phyloP scores from a whole-genome alignment of 92 coral and sea anemone species.

The Epizoanthus illoricatus region DNA sequence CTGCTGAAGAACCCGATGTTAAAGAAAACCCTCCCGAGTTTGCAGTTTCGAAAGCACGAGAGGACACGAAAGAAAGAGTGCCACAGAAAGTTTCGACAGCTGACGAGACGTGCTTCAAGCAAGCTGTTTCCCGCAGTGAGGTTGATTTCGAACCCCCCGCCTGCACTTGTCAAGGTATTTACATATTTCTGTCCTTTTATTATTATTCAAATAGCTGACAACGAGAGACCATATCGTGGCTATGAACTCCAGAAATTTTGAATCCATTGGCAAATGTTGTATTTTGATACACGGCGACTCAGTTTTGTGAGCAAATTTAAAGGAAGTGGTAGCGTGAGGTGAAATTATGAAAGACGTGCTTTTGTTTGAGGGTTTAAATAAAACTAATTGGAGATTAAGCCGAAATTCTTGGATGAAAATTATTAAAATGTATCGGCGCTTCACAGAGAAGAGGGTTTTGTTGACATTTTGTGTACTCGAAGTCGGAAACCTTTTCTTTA shows the following conservation, averaged over 20 bases:
- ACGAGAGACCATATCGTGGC: slow-evolving; percentile 23
- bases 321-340: slow-evolving; percentile 78
- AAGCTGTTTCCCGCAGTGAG: slow-evolving; percentile 70
- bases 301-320: slow-evolving; percentile 41
- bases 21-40: slow-evolving; percentile 9
- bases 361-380: slow-evolving; percentile 88
- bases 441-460: slow-evolving; percentile 16
- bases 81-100: slow-evolving; percentile 14
- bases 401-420: slow-evolving; percentile 69
- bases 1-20: background rate
- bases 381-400: slow-evolving; percentile 92
- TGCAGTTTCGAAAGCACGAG: slow-evolving; percentile 7
- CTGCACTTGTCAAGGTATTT: slow-evolving; percentile 90
- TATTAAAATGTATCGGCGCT: slow-evolving; percentile 65
- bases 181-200: slow-evolving; percentile 60
- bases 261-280: background rate
- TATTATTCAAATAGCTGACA: slow-evolving; percentile 59
- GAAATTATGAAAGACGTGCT: slow-evolving; percentile 50
- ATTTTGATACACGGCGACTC: background rate
- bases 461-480: slow-evolving; percentile 40
- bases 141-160: slow-evolving; percentile 73
- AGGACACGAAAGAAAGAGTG: slow-evolving; percentile 27
- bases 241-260: slow-evolving; percentile 11
- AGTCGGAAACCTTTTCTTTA: slow-evolving; percentile 43
- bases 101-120: slow-evolving; percentile 54